phyloP scores from a whole-genome alignment of 2,888 invertebrate species.

The Cotesia congregata region DNA sequence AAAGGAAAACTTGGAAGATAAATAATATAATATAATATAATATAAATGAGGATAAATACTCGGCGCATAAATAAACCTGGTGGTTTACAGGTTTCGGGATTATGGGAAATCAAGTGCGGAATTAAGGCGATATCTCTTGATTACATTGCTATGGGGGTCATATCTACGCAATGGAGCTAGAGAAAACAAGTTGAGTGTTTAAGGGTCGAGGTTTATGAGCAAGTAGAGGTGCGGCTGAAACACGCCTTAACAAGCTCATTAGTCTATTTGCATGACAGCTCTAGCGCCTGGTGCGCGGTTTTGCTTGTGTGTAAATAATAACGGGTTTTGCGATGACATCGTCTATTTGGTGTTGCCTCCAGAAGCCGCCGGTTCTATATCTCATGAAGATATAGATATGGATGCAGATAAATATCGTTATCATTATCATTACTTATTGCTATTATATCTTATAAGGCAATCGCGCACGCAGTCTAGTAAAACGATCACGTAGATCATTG shows the following conservation, averaged over 20 bases:
- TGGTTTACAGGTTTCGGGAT: conserved; percentile 15
- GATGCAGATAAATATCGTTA: conserved; percentile 15
- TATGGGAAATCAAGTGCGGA: conserved; percentile 11
- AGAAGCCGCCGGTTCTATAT: conserved; percentile 35
- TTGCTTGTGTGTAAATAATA: conserved; percentile 49
- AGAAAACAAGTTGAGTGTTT: conserved; percentile 10
- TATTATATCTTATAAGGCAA: conserved; percentile 45
- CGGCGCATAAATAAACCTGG: neutral
- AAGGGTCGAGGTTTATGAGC: conserved; percentile 44
- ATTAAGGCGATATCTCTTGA: neutral
- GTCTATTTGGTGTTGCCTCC: conserved; percentile 34
- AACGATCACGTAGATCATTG: conserved; percentile 34
- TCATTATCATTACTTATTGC: neutral
- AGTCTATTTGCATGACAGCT: conserved; percentile 62
- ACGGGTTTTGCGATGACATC: conserved; percentile 47
- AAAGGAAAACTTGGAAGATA: too few relatives aligned
- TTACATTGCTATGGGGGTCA: neutral
- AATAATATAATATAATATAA: neutral
- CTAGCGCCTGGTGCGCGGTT: conserved; percentile 40
- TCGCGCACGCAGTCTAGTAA: conserved; percentile 45
- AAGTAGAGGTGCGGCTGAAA: conserved; percentile 50
- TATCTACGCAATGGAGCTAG: neutral
- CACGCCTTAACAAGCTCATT: conserved; percentile 62
- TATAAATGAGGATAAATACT: neutral
- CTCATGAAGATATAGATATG: conserved; percentile 10